Conservation (phyloP, 2,888 invertebrate genomes). For the Luperina testacea region DNA sequence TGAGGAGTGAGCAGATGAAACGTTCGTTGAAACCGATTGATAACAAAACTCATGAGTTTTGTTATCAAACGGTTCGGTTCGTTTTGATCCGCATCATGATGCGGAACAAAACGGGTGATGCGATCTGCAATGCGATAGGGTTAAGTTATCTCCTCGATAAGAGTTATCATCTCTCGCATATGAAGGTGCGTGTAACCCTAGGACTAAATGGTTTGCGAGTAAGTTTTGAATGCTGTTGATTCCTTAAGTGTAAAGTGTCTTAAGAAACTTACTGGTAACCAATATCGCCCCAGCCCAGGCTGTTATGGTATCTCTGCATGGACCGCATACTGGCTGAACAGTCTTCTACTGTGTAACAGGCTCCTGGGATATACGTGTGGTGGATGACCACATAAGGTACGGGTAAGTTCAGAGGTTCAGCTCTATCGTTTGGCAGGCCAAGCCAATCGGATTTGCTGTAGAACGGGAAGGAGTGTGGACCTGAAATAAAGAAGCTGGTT, state of each 20-base stretch:
- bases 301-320: constrained; percentile 92
- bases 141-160: constrained; percentile 17
- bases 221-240: not conserved
- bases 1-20: not conserved
- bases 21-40: not conserved
- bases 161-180: not conserved
- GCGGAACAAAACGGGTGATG: not conserved
- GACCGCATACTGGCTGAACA: constrained; percentile 91
- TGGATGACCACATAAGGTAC: constrained; percentile 93
- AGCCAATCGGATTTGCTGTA: constrained; percentile 90
- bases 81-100: too few relatives aligned
- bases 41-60: not conserved
- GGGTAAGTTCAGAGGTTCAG: constrained; percentile 88
- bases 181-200: not conserved
- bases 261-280: constrained; percentile 88
- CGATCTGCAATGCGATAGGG: not conserved
- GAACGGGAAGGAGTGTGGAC: constrained; percentile 62
- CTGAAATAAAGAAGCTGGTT: not conserved
- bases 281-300: constrained; percentile 92
- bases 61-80: too few relatives aligned
- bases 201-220: not conserved
- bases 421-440: constrained; percentile 86
- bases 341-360: constrained; percentile 88
- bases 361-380: constrained; percentile 92
- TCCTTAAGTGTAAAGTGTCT: not conserved